Percentiles rank a stretch among this genome's conserved stretches.
These are phyloP conservation scores for Schizothorax lantsangensis DNA, from an alignment of 2,797 vertebrate genomes.

Conservation along the genomic window DNA sequence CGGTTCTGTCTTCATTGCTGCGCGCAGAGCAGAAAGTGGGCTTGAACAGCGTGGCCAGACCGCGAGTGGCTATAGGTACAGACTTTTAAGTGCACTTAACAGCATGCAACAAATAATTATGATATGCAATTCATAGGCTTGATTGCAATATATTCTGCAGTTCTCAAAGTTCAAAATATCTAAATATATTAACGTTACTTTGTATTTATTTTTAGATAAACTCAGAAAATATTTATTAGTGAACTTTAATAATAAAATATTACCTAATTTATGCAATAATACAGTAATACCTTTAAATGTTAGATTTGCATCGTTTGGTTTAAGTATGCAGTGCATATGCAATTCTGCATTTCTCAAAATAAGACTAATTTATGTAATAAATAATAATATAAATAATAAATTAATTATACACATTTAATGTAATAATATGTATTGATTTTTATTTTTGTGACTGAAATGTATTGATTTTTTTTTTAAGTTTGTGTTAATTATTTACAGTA, in stretches of 20 bases:
- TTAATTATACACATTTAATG: not conserved
- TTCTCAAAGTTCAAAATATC: not conserved
- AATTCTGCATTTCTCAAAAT: not conserved
- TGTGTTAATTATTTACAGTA: not conserved
- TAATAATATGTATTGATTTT: not conserved
- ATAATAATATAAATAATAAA: too few species aligned
- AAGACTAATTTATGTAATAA: not conserved
- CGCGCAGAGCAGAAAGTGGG: slow-evolving; percentile 82
- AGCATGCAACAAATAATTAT: not conserved
- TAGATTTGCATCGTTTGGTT: not conserved
- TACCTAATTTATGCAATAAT: too few species aligned
- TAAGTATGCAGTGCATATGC: too few species aligned
- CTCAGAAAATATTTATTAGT: not conserved
- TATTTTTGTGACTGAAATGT: not conserved
- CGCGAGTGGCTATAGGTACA: slow-evolving; percentile 81
- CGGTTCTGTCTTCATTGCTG: slow-evolving; percentile 81
- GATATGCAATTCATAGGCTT: not conserved
- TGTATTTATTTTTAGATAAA: not conserved
- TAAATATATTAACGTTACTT: not conserved
- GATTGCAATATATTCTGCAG: not conserved
- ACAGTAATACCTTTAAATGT: not conserved
- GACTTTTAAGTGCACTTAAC: slow-evolving; percentile 23
- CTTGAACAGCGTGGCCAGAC: slow-evolving; percentile 70
- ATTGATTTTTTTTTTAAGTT: not conserved
- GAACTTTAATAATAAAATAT: not conserved